A percentile compares a stretch with the other conserved stretches of the same genome.
Evolutionary conservation across 2,113 vertebrate species (phyloP).

Genomic region (Motacilla tschutschensis): DNA sequence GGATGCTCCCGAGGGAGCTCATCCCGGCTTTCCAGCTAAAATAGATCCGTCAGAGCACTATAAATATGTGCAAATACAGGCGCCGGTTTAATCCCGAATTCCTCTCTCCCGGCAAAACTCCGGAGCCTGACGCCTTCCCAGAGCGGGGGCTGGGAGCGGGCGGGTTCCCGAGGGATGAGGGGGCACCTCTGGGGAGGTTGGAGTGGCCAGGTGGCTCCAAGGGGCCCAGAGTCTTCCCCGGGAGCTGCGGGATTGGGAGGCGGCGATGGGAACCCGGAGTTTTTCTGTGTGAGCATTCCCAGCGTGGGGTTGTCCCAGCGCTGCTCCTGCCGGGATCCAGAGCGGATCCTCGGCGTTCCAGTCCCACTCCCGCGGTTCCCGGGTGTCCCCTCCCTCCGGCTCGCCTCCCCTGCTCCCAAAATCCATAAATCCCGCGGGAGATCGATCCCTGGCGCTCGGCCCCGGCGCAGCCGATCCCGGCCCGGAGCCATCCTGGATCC

Average conservation of each 20-base stretch:
- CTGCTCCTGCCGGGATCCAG: accelerated
- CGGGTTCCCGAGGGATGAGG: neutral
- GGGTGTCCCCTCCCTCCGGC: neutral
- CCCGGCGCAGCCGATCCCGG: accelerated
- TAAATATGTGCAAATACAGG: conserved; percentile 21
- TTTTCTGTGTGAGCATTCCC: accelerated
- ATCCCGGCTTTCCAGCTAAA: conserved; percentile 17
- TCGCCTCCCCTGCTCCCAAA: neutral
- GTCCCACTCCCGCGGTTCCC: accelerated
- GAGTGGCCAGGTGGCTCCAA: neutral
- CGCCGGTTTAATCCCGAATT: neutral
- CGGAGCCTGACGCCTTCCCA: neutral
- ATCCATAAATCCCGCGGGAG: neutral
- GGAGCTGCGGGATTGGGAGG: neutral
- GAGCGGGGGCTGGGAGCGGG: neutral
- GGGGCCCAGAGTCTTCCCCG: accelerated
- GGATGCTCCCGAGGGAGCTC: conserved; percentile 23
- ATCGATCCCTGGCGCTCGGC: accelerated
- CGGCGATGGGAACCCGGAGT: accelerated
- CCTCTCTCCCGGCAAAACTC: neutral
- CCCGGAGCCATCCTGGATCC: neutral
- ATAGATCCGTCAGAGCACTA: neutral
- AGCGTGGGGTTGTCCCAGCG: accelerated
- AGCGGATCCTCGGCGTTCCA: accelerated
- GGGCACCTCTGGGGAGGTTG: neutral